Conservation (phyloP, 2,113 vertebrate genomes). For the Leptodactylus fuscus region DNA sequence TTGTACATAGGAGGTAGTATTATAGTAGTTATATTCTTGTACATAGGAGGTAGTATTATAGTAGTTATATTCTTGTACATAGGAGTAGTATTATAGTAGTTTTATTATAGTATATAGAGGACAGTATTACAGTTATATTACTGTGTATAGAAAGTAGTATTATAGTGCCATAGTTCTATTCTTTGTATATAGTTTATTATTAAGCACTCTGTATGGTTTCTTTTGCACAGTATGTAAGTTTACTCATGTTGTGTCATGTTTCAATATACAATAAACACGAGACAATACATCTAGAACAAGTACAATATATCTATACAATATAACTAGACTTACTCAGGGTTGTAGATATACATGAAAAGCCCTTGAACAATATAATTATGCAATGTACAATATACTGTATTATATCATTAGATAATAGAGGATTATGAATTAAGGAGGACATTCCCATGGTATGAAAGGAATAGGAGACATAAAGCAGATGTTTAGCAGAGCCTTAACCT, state of each 20-base stretch:
- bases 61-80: too few relatives aligned
- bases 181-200: too few relatives aligned
- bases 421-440: neutral
- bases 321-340: neutral
- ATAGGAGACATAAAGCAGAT: neutral
- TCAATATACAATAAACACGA: neutral
- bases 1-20: too few relatives aligned
- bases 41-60: too few relatives aligned
- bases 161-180: neutral
- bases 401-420: neutral
- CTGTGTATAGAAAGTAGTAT: neutral
- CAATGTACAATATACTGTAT: too few relatives aligned
- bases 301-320: too few relatives aligned
- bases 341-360: neutral
- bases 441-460: neutral
- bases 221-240: too few relatives aligned
- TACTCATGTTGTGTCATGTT: neutral
- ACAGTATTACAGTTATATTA: constrained; percentile 1
- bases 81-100: too few relatives aligned
- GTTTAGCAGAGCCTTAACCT: neutral
- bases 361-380: neutral
- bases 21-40: too few relatives aligned
- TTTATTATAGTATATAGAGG: too few relatives aligned
- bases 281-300: too few relatives aligned
- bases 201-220: too few relatives aligned